A percentile compares a stretch with the other conserved stretches of the same genome.
phyloP scores from a whole-genome alignment of 1,140 invertebrate species.

The Theocolax elegans region DNA sequence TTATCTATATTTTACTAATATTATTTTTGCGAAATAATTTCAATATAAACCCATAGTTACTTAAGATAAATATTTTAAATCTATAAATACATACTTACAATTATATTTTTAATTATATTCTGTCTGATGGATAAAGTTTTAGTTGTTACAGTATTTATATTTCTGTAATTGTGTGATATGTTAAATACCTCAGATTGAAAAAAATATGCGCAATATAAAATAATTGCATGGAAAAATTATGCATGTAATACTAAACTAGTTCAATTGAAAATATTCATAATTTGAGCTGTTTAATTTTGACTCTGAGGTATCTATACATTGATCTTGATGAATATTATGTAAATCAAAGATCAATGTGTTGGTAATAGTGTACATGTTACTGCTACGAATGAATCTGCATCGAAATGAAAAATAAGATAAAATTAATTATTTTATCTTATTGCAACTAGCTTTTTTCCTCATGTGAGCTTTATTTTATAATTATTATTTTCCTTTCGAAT shows the following conservation, averaged over 20 bases:
- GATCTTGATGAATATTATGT: background rate
- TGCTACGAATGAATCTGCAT: background rate
- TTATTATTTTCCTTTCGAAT: background rate
- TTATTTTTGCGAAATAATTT: no score
- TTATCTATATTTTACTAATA: no score
- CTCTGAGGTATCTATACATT: background rate
- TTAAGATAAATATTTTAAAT: no score
- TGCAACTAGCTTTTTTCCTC: background rate
- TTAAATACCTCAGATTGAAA: background rate
- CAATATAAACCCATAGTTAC: no score
- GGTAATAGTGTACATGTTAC: background rate
- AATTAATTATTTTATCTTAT: background rate
- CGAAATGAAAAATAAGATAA: background rate
- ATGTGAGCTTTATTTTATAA: conserved; percentile 6
- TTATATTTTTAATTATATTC: no score
- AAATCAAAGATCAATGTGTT: background rate
- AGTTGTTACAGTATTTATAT: conserved; percentile 8
- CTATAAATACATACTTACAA: no score
- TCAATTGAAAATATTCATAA: no score
- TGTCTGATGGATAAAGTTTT: no score
- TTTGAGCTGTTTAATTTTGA: background rate
- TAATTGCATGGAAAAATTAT: background rate
- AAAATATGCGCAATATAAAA: background rate
- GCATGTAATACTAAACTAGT: background rate
- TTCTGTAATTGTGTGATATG: background rate